Base-by-base conservation (phyloP, 1,140 invertebrate genomes). In the Leptinotarsa texana region DNA sequence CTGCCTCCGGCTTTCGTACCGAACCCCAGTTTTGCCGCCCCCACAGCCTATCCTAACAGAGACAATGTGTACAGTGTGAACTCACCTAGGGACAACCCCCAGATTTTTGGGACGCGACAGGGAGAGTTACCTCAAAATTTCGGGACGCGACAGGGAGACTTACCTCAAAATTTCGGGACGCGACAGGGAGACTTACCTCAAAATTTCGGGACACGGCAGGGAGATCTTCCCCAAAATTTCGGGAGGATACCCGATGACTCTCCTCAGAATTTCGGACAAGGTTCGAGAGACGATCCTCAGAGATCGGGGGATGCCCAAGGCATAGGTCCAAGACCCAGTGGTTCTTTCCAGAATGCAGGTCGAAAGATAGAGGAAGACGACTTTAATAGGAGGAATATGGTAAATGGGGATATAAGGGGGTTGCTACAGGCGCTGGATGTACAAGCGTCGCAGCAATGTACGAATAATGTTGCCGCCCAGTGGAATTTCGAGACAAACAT, bases 401-500 rank as follows among this genome's bases (percentile, higher is more conserved):
- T 75, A 18, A 77, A 77, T 13, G 77, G 79, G 42, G 79, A 80
- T 74, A 69, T 80, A 6, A 69, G 79, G 42, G 73, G 77, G 51
- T 75, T 80, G 61, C 57, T 79, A 21, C 78, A 79, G 42, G 74
- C 74, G 3, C 86, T 93, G 13, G 93, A 95, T 80, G 88, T 92
- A 63, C 89, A 92, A 75, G 90, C 92, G 13, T 91, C 93, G 0
- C 89, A 92, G 81, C 90, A 93, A 81, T 95, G 94, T 82, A 93
- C 92, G 3, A 91, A 91, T 42, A 95, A 95, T 84, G 93, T 95
- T 42, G 91, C 90, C 0, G 92, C 94, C 1, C 93, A 95, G 79
- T 96, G 94, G 94, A 91, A 92, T 82, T 96, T 94, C 83, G 94
- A 95, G 85, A 95, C 94, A 1, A 92, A 95, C 83, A 92, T 95